These are phyloP conservation scores for Psophia crepitans DNA, from an alignment of 2,113 vertebrate species.

Conservation along the genomic window DNA sequence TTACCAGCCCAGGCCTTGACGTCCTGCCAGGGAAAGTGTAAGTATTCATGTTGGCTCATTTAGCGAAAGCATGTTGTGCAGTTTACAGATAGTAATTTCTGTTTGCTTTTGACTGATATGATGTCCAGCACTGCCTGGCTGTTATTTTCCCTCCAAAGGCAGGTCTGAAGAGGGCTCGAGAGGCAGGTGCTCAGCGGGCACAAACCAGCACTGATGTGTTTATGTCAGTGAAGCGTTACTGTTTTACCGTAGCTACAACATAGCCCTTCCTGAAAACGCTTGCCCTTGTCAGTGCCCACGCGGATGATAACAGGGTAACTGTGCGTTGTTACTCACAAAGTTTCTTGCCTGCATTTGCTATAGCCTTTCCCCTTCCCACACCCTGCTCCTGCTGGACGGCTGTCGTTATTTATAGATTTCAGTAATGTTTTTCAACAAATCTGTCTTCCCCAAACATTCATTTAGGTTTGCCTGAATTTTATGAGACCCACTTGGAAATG, in stretches of 20 bases:
- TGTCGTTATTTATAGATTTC: not conserved
- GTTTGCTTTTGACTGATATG: not conserved
- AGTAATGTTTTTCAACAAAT: not conserved
- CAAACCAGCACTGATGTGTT: not conserved
- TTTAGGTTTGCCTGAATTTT: not conserved
- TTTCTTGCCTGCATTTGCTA: not conserved
- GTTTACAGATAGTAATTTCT: not conserved
- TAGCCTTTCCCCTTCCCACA: not conserved
- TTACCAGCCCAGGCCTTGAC: not conserved
- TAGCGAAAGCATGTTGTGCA: not conserved
- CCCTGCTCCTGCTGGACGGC: not conserved
- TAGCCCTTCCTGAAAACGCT: not conserved
- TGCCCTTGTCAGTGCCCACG: not conserved
- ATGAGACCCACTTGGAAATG: not conserved
- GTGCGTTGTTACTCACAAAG: not conserved
- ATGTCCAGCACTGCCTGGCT: not conserved
- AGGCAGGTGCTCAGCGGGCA: not conserved
- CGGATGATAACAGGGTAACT: not conserved
- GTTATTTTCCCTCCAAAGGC: not conserved
- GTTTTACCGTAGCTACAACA: not conserved
- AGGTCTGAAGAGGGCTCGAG: not conserved
- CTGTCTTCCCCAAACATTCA: not conserved
- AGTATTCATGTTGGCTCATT: not conserved
- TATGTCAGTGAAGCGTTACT: not conserved
- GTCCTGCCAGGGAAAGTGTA: not conserved